Base-by-base conservation (phyloP, 2,888 invertebrate genomes). In the Heliconius erato region DNA sequence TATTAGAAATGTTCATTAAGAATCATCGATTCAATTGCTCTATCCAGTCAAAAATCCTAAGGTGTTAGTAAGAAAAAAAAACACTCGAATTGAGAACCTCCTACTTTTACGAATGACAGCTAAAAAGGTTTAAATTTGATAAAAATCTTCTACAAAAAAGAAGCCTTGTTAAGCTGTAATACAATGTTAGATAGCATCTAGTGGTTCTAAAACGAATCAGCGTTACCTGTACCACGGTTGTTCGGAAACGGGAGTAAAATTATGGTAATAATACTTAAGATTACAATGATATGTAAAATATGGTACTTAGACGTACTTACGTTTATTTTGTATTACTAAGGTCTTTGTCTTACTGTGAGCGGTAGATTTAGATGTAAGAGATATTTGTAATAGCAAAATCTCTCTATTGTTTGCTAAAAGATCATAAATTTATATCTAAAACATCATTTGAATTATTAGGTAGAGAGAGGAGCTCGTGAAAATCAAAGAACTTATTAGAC, bases 201-300 rank as follows among this genome's bases (percentile, higher is more conserved):
- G 40, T 78, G 67, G 63, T 65, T 67, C 11, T 65, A 67, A 44
- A 67, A 49, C 44, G 77, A 67, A 78, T 67, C 67, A 40, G 26
- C 77, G 26, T 77, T 40, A 67, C 26, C 67, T 44, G 44, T 78
- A 67, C 49, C 19, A 67, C 6, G 26, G 59, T 74, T 78, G 26
- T 78, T 67, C 67, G 44, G 28, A 23, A 59, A 44, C 16, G 44
- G 16, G 77, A 49, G 44, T 67, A 40, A 19, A 44, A 19, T 44
- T 63, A 28, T 67, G 14, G 76, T 59, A 67, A 67, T 67, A 78
- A 78, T 65, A 40, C 65, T 67, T 78, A 67, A 78, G 44, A 44
- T 63, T 78, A 78, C 35, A 65, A 12, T 59, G 59, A 76, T 59
- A 63, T 59, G 59, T 4, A 59, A 76, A 76, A 76, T n/a, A 35